Evolutionary conservation across 2,888 invertebrate species (phyloP), one percentile per base, ranked within the genome.

Genomic region (Caenorhabditis wallacei): DNA sequence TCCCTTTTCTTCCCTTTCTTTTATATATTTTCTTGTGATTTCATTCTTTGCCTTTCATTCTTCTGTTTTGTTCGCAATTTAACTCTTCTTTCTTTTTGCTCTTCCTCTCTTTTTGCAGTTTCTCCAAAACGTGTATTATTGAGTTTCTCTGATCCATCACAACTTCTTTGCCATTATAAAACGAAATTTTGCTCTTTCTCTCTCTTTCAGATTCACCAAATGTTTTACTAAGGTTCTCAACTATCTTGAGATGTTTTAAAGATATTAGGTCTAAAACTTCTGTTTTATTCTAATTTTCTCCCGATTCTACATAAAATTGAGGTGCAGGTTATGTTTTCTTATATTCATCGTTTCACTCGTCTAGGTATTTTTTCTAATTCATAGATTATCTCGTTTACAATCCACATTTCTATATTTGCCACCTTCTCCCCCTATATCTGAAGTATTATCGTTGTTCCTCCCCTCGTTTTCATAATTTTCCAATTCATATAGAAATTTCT

Each of bases 131-230:
- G 64, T 74, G 64, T 74, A 74, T 74, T 46, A 30, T 72, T 43
- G 54, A 46, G 53, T 64, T 48, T 74, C n/a, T 71, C 63, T 53
- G 66, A 66, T 66, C 66, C 66, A 66, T 66, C 66, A 66, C 66
- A 66, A 24, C 53, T 37, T 51, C 13, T 48, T 64, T 66, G 66
- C 53, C 66, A 66, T 66, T 18, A 53, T 22, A 20, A 13, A 48
- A 18, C 40, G 40, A 40, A 40, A 40, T 16, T 4, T 40, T 37
- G 22, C 4, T 66, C 20, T 26, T 53, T 53, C 22, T 40, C 22
- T 37, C 4, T 66, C 20, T 26, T 53, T 53, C 22, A 22, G 37
- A 51, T 53, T n/a, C 20, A 35, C 22, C 37, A 53, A 61, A 24
- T 61, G 61, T 61, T 61, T 43, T 61, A 61, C 61, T 61, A 61